phyloP scores from a whole-genome alignment of 2,888 invertebrate species.

The Eutolmus rufibarbis region DNA sequence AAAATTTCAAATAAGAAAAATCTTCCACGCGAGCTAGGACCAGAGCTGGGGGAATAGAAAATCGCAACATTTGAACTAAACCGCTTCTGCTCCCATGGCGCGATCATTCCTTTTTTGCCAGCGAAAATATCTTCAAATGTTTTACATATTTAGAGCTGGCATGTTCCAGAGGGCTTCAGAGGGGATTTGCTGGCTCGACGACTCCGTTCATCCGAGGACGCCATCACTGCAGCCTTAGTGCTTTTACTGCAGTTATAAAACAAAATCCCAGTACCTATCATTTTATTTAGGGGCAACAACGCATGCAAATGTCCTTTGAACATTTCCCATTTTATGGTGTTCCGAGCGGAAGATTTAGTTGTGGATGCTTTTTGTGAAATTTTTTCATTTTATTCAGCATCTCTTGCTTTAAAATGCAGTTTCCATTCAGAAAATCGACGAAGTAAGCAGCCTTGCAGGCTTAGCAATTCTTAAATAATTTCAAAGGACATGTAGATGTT shows the following conservation, averaged over 20 bases:
- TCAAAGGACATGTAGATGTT: background rate
- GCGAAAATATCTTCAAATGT: background rate
- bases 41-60: background rate
- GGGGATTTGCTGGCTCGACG: background rate
- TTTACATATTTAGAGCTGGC: background rate
- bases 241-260: constrained; percentile 14
- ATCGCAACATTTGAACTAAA: background rate
- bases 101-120: background rate
- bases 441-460: background rate
- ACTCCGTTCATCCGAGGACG: background rate
- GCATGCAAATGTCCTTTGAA: background rate
- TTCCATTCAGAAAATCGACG: background rate
- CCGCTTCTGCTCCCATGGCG: background rate
- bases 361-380: background rate
- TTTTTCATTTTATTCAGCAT: background rate
- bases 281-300: background rate
- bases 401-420: background rate
- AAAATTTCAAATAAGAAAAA: background rate
- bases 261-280: constrained; percentile 12
- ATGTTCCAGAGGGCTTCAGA: background rate
- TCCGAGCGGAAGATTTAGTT: background rate
- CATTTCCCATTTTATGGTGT: background rate
- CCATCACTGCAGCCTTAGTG: background rate
- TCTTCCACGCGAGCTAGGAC: background rate
- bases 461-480: background rate